Base-by-base conservation (phyloP, 2,113 vertebrate species). In the Hyla sarda region DNA sequence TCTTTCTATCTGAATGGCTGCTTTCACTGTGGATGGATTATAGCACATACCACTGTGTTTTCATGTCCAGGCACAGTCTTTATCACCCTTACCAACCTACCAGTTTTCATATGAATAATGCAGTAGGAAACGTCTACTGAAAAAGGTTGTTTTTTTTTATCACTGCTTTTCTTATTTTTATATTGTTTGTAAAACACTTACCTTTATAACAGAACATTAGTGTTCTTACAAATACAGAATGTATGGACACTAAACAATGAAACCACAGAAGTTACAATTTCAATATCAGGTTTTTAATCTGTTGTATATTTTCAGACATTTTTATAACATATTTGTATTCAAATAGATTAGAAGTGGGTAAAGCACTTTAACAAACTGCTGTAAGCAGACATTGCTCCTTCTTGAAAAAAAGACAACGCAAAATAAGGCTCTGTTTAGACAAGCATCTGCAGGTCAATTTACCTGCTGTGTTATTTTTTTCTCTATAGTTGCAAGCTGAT, bases 1-100 rank as follows among this genome's bases (percentile, higher is more conserved):
- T 62, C 56, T 81, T 81, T 81, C 78, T 47, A 60, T 47, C 56
- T 65, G 56, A 81, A 81, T 81, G 78, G 65, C 54, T 45, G 78
- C 78, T 81, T 65, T 81, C 78, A 65, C 56, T 28, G 37, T 62
- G 78, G 78, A 81, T 62, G 78, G 56, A 81, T 81, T 81, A 81
- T 81, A 81, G 37, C 56, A 62, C 37, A 81, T 65, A 81, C 78
- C 58, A 65, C 78, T 65, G 78, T 62, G 78, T 81, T 81, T 81
- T 81, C 78, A 47, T 81, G 78, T 81, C 78, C 78, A 81, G 56
- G 54, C 78, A 81, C 56, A 81, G 47, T 81, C 56, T 62, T 81
- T 81, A 81, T 81, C 78, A 62, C 56, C 56, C 78, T 81, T 81
- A 58, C 56, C 78, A 81, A 45, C 56, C 56, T 47, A 65, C 56